Base-by-base conservation (phyloP, 2,797 vertebrate species). In the Danio tinwini region DNA sequence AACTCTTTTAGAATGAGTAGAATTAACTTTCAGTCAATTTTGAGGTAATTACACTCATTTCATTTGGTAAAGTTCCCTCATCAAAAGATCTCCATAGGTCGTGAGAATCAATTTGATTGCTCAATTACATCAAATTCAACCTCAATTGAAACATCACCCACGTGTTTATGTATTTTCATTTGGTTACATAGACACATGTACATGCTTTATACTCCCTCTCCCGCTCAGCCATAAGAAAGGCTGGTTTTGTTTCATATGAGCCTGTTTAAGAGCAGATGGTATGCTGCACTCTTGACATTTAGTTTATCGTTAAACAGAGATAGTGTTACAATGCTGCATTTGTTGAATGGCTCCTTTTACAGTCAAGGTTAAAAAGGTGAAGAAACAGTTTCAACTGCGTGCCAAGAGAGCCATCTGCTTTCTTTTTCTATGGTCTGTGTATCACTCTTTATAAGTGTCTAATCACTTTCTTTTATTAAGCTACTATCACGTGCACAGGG, bases 241-340 rank as follows among this genome's bases (percentile, higher is more conserved):
- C 42, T 68, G 11, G 19, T 69, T 59, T 59, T 59, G 11, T 61
- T 50, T 7, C 5, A 39, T 8, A 40, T 78, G 4, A 69, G 10
- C 16, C 29, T 13, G 10, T 17, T 67, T 39, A 68, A 73, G 29
- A 59, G 17, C 42, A 29, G 17, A 29, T 0, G 14, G 16, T 58
- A 11, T 7, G 19, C 52, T 70, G 12, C 42, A 44, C 13, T 72
- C 70, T 19, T 14, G 44, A 61, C 44, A 17, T 52, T 21, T 56
- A n/a, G n/a, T 71, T 44, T 50, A 49, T 50, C 49, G 55, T 17
- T 61, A 74, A 74, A 62, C 44, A 49, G 56, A 74, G 42, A 21
- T 21, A 14, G 6, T 17, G 44, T 61, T 74, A 59, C 2, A 37
- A 47, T 61, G 17, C 29, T 7, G 49, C 21, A 55, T 9, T 29